Conservation (phyloP, 2,888 invertebrate species). For the Smittia aterrima region DNA sequence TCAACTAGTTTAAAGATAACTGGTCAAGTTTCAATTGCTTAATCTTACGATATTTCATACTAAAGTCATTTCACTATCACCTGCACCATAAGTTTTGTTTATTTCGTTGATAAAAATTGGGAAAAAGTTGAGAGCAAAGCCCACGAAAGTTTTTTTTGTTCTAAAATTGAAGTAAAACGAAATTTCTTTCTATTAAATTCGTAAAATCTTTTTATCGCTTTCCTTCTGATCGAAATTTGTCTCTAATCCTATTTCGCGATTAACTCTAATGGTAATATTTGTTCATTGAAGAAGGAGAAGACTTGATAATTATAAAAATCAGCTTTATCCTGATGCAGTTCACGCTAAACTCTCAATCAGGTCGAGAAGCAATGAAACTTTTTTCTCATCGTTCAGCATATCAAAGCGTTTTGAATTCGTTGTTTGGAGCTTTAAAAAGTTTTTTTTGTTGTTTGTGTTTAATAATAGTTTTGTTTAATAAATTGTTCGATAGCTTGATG, state of each 20-base stretch:
- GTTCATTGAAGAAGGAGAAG: not conserved
- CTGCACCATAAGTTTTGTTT: constrained; percentile 27
- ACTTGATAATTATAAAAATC: constrained; percentile 1
- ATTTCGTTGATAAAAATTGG: not conserved
- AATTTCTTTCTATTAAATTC: not conserved
- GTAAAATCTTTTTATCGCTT: not conserved
- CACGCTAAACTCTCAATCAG: not conserved
- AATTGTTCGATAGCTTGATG: constrained; percentile 1
- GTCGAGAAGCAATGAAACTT: constrained; percentile 1
- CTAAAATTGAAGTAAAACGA: not conserved
- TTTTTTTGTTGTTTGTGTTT: not conserved
- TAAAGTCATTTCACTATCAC: constrained; percentile 43
- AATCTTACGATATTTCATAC: not conserved
- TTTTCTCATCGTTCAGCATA: not conserved
- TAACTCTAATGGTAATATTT: constrained; percentile 8
- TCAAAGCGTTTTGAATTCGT: constrained; percentile 4
- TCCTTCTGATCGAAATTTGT: not conserved
- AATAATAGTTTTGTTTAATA: not conserved
- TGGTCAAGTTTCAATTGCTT: not conserved
- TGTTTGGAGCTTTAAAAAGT: constrained; percentile 3
- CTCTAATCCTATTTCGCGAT: not conserved
- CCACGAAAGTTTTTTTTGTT: too few species aligned
- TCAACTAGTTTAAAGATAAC: not conserved
- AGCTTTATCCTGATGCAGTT: not conserved
- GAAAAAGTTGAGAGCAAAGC: too few species aligned